Evolutionary conservation across 2,113 vertebrate genomes (phyloP).

Genomic region (Colinus virginianus): DNA sequence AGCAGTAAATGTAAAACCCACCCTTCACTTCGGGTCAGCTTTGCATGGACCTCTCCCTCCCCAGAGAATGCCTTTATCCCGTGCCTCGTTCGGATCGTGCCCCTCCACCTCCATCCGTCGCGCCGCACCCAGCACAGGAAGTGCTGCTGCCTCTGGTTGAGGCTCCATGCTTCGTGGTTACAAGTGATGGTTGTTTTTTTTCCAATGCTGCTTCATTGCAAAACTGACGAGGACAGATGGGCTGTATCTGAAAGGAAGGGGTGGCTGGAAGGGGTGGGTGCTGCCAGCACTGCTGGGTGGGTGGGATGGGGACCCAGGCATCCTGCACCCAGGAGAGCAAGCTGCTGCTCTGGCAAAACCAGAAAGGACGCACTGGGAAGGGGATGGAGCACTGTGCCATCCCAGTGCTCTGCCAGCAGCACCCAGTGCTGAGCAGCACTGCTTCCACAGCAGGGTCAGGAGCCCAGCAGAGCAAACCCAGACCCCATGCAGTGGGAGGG

Average conservation of each 20-base stretch:
- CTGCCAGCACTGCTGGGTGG: not conserved
- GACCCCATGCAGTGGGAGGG: not conserved
- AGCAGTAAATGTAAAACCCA: conserved; percentile 7
- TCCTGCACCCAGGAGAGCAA: not conserved
- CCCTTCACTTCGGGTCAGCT: not conserved
- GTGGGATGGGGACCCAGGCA: not conserved
- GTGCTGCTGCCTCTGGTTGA: not conserved
- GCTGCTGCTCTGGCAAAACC: not conserved
- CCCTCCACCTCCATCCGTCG: not conserved
- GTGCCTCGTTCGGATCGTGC: not conserved
- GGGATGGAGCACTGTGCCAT: not conserved
- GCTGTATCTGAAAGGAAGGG: fast-evolving
- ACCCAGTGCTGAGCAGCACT: not conserved
- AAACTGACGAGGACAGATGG: not conserved
- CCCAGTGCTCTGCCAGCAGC: not conserved
- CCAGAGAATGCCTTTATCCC: conserved; percentile 61
- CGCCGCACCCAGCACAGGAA: not conserved
- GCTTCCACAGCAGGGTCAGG: not conserved
- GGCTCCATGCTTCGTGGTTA: not conserved
- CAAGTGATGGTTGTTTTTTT: not conserved
- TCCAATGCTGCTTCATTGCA: conserved; percentile 45
- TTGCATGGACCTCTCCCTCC: conserved; percentile 58
- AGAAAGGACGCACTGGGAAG: not conserved
- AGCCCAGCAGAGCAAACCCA: not conserved
- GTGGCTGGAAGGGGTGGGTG: not conserved